phyloP scores from a whole-genome alignment of 2,888 invertebrate genomes.

The Rhagonycha fulva region DNA sequence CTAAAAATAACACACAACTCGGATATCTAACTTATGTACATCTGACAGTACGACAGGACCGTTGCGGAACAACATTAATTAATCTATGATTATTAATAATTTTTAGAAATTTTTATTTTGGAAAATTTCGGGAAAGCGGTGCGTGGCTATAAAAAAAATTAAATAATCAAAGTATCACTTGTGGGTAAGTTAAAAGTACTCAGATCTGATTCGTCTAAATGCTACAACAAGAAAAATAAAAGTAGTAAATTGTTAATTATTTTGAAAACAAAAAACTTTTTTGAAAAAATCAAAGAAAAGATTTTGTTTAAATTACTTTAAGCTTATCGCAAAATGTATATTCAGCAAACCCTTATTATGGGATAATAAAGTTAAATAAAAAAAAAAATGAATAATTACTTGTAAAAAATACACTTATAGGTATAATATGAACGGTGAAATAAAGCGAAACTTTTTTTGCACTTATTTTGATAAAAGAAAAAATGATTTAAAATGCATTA shows the following conservation, averaged over 20 bases:
- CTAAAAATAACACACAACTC: too few relatives aligned
- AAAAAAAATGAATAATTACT: not conserved
- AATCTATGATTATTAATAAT: too few relatives aligned
- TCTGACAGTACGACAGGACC: too few relatives aligned
- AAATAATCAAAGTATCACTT: too few relatives aligned
- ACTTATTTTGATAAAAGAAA: conserved; percentile 37
- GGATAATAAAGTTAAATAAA: not conserved
- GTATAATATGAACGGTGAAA: not conserved
- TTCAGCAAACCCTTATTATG: not conserved
- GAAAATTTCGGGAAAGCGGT: too few relatives aligned
- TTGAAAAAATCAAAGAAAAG: not conserved
- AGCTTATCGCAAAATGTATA: not conserved
- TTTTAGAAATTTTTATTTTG: too few relatives aligned
- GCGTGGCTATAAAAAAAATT: too few relatives aligned
- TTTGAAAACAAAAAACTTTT: not conserved
- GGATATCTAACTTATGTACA: too few relatives aligned
- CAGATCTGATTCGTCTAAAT: too few relatives aligned
- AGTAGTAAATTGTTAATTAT: not conserved
- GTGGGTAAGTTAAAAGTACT: too few relatives aligned
- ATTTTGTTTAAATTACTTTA: not conserved
- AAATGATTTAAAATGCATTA: conserved; percentile 52
- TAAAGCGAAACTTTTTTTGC: not conserved
- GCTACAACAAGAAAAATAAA: too few relatives aligned
- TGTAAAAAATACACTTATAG: not conserved
- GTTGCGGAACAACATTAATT: too few relatives aligned